Evolutionary conservation across 92 coral and sea anemone genomes (phyloP), one percentile per base, ranked within the genome.

Genomic region (Paragorgia papillata): DNA sequence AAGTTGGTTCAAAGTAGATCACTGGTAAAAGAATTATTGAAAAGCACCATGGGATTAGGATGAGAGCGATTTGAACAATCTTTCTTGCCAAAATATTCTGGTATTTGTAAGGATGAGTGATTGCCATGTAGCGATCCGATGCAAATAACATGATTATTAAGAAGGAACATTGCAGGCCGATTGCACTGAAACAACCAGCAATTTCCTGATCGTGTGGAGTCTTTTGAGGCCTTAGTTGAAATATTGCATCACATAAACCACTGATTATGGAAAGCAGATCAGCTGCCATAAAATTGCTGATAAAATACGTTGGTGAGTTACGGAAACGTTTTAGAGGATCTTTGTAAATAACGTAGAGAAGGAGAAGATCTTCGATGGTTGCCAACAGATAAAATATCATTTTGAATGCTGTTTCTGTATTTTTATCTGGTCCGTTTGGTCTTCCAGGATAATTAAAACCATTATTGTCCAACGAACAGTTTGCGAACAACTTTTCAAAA

Each of bases 281-380:
- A 4, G 77, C 77, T 26, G 33, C 15, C 1, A 30, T 9, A 70
- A 70, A 57, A 48, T 70, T 70, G 26, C 37, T 34, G 31, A 70
- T 70, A 22, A 70, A 70, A 70, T 70, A 70, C 53, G 77, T 50
- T 12, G 77, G 20, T 17, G 77, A 0, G 57, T 70, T 70, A 51
- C 77, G 77, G 33, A 70, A 70, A 27, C 77, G 61, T 34, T 70
- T 70, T 28, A 70, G 39, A 34, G 77, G 77, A 31, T 70, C 77
- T 50, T 51, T 70, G 32, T 28, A 30, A 26, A 70, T 70, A 28
- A 70, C 77, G 22, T 8, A 51, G 7, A 70, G 77, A 3, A 70
- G 30, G 29, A 70, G 77, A 26, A 22, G 17, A 53, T 54, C 29
- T 32, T 57, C 77, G 34, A 70, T 25, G 30, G 25, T 12, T 19